Evolutionary conservation across 2,888 invertebrate species (phyloP).

Genomic region (Volucella bombylans): DNA sequence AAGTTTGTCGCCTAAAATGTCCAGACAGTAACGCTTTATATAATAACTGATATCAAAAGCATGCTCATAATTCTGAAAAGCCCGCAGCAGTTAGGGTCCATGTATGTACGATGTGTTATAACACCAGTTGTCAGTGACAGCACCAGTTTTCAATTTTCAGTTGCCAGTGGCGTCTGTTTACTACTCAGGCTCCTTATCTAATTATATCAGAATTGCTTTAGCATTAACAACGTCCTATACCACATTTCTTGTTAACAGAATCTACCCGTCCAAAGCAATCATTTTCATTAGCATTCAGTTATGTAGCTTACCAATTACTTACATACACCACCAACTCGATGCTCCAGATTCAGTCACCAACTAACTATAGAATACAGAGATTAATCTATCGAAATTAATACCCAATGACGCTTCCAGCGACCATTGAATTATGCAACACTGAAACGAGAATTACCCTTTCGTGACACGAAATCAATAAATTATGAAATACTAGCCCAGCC

Average conservation of each 20-base stretch:
- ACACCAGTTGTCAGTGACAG: no score
- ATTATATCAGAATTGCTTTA: neutral
- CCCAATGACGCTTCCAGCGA: neutral
- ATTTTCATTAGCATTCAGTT: conserved; percentile 26
- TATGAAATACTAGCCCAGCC: conserved; percentile 18
- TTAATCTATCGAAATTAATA: conserved; percentile 28
- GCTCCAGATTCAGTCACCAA: neutral
- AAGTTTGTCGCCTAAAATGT: no score
- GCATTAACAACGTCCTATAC: neutral
- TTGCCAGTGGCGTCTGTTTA: no score
- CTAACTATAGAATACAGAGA: neutral
- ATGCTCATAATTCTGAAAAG: no score
- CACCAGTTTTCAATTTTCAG: no score
- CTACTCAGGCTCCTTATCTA: neutral
- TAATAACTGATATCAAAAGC: no score
- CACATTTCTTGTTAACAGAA: neutral
- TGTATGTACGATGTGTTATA: no score
- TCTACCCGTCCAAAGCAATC: neutral
- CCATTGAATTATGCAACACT: conserved; percentile 27
- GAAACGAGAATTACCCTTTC: conserved; percentile 22
- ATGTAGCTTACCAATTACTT: neutral
- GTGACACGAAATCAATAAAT: conserved; percentile 28
- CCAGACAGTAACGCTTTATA: no score
- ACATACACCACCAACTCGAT: neutral
- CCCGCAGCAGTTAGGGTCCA: no score